A percentile compares a stretch with the other conserved stretches of the same genome.
Evolutionary conservation across 2,113 vertebrate genomes (phyloP).

Genomic region (Spilogale gracilis): DNA sequence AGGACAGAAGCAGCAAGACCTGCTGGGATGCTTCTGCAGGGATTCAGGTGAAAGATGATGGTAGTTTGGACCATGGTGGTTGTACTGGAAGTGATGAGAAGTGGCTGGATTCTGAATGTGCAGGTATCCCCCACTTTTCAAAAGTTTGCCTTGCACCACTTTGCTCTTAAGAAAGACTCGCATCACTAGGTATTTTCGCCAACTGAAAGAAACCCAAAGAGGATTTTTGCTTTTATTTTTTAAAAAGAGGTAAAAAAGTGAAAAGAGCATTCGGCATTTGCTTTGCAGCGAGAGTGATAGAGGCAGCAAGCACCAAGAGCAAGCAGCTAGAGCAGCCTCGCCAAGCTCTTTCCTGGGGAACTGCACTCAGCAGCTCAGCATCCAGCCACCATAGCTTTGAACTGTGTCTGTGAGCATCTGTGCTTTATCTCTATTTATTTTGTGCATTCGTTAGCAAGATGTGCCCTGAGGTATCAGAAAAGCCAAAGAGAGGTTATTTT

Average conservation of each 20-base stretch:
- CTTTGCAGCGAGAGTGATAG: not conserved
- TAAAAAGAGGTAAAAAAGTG: not conserved
- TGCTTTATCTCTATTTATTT: not conserved
- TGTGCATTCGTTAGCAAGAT: not conserved
- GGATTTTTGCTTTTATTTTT: not conserved
- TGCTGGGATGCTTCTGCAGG: not conserved
- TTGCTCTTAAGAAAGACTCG: not conserved
- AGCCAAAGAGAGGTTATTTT: not conserved
- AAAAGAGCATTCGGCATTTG: not conserved
- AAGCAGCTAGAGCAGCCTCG: not conserved
- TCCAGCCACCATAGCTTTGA: not conserved
- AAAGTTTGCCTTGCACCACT: not conserved
- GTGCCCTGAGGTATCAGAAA: not conserved
- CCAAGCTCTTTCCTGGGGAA: not conserved
- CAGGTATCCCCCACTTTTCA: not conserved
- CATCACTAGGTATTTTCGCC: not conserved
- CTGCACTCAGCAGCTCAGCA: not conserved
- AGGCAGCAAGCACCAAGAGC: not conserved
- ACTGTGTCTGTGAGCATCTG: not conserved
- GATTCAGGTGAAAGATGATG: not conserved
- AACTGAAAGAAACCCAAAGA: not conserved
- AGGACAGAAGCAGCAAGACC: not conserved
- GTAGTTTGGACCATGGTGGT: not conserved
- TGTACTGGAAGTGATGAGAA: constrained; percentile 18
- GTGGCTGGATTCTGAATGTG: not conserved